Conservation (phyloP, 2,113 vertebrate species). For the Tauraco erythrolophus region DNA sequence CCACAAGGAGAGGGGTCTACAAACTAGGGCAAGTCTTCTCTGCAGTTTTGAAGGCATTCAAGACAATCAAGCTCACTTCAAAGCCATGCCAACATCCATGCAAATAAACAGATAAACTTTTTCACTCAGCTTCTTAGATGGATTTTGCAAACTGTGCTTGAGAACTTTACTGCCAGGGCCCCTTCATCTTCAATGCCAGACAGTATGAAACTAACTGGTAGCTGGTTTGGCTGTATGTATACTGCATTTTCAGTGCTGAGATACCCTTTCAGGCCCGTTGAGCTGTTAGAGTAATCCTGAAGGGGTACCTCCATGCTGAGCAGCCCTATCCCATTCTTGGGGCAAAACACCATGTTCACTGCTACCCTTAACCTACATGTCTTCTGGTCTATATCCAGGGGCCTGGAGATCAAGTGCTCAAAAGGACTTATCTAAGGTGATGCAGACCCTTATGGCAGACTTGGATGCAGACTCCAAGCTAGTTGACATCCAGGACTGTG, state of each 20-base stretch:
- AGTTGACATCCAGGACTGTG: not conserved
- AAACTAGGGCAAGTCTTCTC: not conserved
- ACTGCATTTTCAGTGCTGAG: not conserved
- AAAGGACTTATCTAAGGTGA: not conserved
- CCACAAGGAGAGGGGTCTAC: not conserved
- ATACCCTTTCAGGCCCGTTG: not conserved
- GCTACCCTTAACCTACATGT: not conserved
- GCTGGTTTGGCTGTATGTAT: not conserved
- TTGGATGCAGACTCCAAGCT: not conserved
- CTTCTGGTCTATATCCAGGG: not conserved
- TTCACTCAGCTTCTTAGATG: not conserved
- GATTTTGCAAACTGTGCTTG: not conserved
- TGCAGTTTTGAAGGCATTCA: not conserved
- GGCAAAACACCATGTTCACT: not conserved
- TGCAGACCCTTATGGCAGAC: not conserved
- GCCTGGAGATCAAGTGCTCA: rapidly evolving
- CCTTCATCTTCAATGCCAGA: not conserved
- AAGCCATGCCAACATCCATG: not conserved
- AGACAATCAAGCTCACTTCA: not conserved
- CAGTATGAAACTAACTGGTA: not conserved
- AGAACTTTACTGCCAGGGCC: not conserved
- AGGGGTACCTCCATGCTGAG: not conserved
- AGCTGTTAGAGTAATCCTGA: not conserved
- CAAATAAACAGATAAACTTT: not conserved
- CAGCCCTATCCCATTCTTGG: not conserved